Evolutionary conservation across 2,797 vertebrate genomes (phyloP).

Genomic region (Gymnoscopelus braueri): DNA sequence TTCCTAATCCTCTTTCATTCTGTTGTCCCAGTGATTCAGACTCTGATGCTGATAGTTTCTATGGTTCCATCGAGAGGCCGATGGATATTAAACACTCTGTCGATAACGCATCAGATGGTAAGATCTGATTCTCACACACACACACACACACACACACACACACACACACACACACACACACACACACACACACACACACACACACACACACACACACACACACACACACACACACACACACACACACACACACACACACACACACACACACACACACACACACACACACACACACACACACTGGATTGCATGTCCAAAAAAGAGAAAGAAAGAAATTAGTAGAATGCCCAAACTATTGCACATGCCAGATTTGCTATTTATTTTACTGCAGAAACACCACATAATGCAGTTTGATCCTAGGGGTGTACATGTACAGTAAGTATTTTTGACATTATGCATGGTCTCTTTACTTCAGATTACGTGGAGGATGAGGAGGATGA

Average conservation of each 20-base stretch:
- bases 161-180: not conserved
- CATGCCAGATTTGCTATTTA: too few species aligned
- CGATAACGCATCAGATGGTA: constrained; percentile 82
- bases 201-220: not conserved
- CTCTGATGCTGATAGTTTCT: constrained; percentile 92
- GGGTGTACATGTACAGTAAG: too few species aligned
- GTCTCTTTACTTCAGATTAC: too few species aligned
- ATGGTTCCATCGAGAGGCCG: constrained; percentile 89
- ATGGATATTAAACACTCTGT: constrained; percentile 86
- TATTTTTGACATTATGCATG: too few species aligned
- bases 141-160: not conserved
- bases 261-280: constrained; percentile 1
- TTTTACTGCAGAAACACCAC: too few species aligned
- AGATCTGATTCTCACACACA: not conserved
- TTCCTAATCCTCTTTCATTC: not conserved
- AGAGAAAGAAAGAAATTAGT: too few species aligned
- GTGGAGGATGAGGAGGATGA: too few species aligned
- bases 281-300: not conserved
- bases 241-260: not conserved
- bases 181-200: not conserved
- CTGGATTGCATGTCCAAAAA: too few species aligned
- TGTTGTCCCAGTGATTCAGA: constrained; percentile 84
- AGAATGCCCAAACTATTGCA: too few species aligned
- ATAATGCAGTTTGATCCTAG: too few species aligned
- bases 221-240: not conserved